These are phyloP conservation scores for Sorex fumeus DNA, from an alignment of 2,113 vertebrate species.

Conservation along the genomic window DNA sequence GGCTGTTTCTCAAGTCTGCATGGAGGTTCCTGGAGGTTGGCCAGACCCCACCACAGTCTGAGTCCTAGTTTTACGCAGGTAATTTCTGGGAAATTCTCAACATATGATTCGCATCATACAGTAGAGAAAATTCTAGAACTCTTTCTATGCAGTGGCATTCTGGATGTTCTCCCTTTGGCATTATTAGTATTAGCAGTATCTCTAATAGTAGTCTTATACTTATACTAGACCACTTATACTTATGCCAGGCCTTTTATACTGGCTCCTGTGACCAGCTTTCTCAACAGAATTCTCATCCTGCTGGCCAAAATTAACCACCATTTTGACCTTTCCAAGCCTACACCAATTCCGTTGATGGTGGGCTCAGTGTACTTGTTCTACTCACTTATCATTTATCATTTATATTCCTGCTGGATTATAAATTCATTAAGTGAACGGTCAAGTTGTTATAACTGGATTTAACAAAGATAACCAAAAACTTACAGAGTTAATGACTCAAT, in stretches of 20 bases:
- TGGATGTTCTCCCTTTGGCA: neutral
- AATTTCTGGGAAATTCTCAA: neutral
- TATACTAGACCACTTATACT: no score
- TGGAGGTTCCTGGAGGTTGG: fast-evolving
- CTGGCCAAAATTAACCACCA: no score
- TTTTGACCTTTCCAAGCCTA: no score
- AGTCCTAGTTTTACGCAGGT: neutral
- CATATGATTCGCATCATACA: neutral
- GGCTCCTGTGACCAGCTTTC: no score
- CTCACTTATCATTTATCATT: no score
- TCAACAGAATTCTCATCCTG: no score
- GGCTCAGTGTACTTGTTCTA: no score
- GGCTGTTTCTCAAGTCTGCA: neutral
- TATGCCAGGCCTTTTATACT: no score
- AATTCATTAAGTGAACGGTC: no score
- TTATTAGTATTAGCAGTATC: neutral
- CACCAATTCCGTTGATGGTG: no score
- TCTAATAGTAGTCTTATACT: neutral
- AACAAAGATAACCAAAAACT: neutral
- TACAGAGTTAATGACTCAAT: neutral
- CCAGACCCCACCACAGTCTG: neutral
- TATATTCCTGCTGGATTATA: no score
- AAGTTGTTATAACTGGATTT: neutral
- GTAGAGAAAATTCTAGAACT: neutral
- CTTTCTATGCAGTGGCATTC: neutral